These are phyloP conservation scores for Leuciscus idus DNA, from an alignment of 2,113 vertebrate genomes.

Conservation along the genomic window DNA sequence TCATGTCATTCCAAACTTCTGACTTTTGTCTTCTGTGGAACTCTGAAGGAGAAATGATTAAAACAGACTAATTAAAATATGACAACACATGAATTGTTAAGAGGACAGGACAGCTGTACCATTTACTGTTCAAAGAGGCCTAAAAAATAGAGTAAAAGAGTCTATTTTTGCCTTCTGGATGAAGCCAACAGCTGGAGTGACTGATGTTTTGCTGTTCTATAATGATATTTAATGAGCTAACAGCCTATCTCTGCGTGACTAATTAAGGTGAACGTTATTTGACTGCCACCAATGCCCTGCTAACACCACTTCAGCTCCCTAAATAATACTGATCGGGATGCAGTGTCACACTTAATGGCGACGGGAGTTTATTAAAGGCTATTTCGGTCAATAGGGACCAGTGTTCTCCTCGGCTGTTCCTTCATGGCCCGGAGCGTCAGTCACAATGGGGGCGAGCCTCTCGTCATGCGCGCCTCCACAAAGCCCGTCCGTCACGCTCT, in stretches of 20 bases:
- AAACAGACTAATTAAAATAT: background rate
- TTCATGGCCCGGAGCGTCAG: conserved; percentile 86
- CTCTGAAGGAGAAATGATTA: background rate
- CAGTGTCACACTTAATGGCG: conserved; percentile 79
- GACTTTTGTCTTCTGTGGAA: background rate
- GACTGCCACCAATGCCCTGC: conserved; percentile 46
- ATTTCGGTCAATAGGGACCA: conserved; percentile 84
- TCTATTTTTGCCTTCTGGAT: background rate
- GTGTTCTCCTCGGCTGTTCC: conserved; percentile 85
- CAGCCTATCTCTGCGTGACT: conserved; percentile 49
- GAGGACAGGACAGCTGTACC: background rate
- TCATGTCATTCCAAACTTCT: background rate
- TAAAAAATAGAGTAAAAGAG: conserved; percentile 22
- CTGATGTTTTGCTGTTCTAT: conserved; percentile 21
- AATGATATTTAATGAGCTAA: conserved; percentile 54
- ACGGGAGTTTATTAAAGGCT: conserved; percentile 75
- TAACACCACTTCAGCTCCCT: conserved; percentile 71
- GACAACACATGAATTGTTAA: background rate
- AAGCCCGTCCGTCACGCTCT: conserved; percentile 77
- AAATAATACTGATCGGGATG: conserved; percentile 76
- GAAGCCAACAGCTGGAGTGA: background rate
- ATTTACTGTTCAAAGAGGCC: conserved; percentile 87
- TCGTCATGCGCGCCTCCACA: conserved; percentile 81
- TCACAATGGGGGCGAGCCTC: conserved; percentile 83
- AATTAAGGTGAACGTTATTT: conserved; percentile 53